Evolutionary conservation across 2,888 invertebrate genomes (phyloP), one percentile per base, ranked within the genome.

Genomic region (Melanostoma mellinum): DNA sequence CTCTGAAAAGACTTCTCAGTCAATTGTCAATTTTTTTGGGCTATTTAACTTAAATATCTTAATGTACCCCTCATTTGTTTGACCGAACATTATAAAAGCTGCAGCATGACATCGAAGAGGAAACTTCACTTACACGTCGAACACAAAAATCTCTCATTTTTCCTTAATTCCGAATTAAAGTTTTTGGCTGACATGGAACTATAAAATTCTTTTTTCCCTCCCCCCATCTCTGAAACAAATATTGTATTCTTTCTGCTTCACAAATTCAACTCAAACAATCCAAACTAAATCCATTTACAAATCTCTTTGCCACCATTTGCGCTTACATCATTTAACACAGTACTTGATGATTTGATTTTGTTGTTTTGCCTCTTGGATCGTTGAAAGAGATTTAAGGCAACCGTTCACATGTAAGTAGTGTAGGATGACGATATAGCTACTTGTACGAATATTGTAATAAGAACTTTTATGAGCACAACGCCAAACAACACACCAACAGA

Each of bases 271-370:
- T 50, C 50, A 63, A 63, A 50, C 50, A 63, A 63, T 63, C 38
- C 63, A 50, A 78, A 65, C 40, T 65, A 60, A 78, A 67, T 73
- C 73, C 60, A 79, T 73, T 73, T 63, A 55, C 73, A 61, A 79
- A 68, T 61, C 52, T 53, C 40, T 60, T 56, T 63, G 63, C 56
- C 56, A 40, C 35, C 75, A 77, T 56, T 72, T 56, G 48, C 53
- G 52, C 36, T 72, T 65, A 65, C 72, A 77, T 44, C 56, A 78
- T 78, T 77, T 72, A 65, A 65, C 56, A 69, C 55, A 50, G 48
- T 56, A 77, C 61, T 69, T 56, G 42, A 58, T 58, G 63, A 40
- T 60, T 36, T 52, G 72, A 61, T 71, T 56, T 50, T 36, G 71
- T 56, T 56, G 10, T 36, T 56, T 52, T 44, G 3, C 5, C 32